Conservation (phyloP, 1,140 invertebrate genomes). For the Procambarus clarkii region DNA sequence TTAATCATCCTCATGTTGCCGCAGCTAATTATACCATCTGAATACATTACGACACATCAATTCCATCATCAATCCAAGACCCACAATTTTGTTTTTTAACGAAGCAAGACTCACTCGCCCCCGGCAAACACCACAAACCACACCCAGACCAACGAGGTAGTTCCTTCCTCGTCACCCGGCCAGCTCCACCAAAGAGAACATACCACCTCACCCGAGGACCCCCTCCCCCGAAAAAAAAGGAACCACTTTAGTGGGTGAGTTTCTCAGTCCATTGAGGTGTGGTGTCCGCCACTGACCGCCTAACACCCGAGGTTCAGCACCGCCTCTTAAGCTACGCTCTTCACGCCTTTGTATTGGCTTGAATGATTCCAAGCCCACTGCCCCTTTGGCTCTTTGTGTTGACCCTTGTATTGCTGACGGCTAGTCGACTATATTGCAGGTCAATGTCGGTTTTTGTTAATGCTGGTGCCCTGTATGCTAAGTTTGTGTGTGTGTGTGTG, state of each 20-base stretch:
- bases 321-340: background rate
- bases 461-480: background rate
- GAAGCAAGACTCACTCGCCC: too few species aligned
- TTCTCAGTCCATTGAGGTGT: background rate
- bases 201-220: too few species aligned
- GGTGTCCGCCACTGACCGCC: conserved; percentile 18
- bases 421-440: background rate
- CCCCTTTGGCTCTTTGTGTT: background rate
- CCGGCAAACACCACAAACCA: too few species aligned
- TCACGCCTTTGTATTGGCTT: conserved; percentile 22
- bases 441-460: background rate
- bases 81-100: too few species aligned
- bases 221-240: background rate
- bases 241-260: background rate
- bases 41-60: too few species aligned
- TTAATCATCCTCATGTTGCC: too few species aligned
- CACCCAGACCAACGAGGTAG: too few species aligned
- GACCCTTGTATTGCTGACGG: background rate
- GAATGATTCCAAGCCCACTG: conserved; percentile 12
- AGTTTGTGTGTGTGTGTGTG: too few species aligned
- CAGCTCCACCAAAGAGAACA: too few species aligned
- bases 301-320: background rate
- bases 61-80: too few species aligned
- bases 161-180: too few species aligned
- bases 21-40: too few species aligned